A percentile compares a stretch with the other conserved stretches of the same genome.
Conservation (phyloP, 1,140 invertebrate genomes). For the Phymorhynchus buccinoides region DNA sequence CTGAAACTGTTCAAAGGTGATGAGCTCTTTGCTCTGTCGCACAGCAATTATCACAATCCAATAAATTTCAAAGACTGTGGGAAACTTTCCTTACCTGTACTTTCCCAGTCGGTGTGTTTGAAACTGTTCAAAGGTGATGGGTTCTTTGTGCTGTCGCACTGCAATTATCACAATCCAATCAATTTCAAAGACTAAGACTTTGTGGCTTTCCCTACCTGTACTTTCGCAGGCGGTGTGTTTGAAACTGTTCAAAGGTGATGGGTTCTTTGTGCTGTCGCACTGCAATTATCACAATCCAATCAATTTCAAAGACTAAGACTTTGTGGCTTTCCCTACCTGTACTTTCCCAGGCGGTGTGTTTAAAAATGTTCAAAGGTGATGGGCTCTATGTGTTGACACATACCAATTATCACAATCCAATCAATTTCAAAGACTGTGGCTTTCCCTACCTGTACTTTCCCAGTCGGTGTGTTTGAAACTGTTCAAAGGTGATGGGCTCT, state of each 20-base stretch:
- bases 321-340: conserved; percentile 78
- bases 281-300: background rate
- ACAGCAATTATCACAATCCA: background rate
- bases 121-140: conserved; percentile 89
- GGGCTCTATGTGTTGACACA: background rate
- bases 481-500: conserved; percentile 86
- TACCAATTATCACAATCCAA: background rate
- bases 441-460: conserved; percentile 91
- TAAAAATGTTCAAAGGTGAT: no score
- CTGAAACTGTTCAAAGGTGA: no score
- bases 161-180: conserved; percentile 88
- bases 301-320: no score
- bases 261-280: background rate
- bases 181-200: no score
- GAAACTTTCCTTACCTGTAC: conserved; percentile 81
- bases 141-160: conserved; percentile 87
- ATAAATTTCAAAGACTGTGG: no score
- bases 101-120: conserved; percentile 90
- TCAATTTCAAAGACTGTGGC: no score
- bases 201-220: no score
- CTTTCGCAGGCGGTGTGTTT: no score
- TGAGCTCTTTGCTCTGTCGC: background rate
- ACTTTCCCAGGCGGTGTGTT: no score
- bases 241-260: no score
- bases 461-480: conserved; percentile 88